Conservation (phyloP, 2,113 vertebrate genomes). For the Chionomys nivalis region DNA sequence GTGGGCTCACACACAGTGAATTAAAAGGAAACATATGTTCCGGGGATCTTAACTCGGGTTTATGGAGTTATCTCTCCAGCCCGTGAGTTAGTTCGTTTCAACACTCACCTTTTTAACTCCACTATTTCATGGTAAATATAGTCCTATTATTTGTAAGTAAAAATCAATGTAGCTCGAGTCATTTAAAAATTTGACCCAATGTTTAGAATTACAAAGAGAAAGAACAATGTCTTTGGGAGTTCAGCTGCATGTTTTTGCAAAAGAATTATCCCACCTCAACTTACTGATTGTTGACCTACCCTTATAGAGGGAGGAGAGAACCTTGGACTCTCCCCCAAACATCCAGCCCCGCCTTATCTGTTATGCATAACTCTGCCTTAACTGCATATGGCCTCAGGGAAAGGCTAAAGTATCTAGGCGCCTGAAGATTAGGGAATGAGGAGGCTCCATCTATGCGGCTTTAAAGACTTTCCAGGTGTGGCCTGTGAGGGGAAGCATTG, state of each 20-base stretch:
- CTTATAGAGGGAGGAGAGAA: not conserved
- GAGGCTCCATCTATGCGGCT: not conserved
- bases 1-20: not conserved
- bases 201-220: not conserved
- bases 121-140: not conserved
- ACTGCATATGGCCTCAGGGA: not conserved
- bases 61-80: not conserved
- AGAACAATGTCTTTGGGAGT: not conserved
- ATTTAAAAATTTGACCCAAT: slow-evolving; percentile 6
- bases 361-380: not conserved
- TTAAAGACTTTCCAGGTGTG: not conserved
- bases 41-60: not conserved
- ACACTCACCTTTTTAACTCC: slow-evolving; percentile 27
- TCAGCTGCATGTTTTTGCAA: not conserved
- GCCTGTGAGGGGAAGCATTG: not conserved
- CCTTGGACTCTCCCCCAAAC: not conserved
- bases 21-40: not conserved
- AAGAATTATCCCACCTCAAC: not conserved
- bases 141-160: not conserved
- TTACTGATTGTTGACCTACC: not conserved
- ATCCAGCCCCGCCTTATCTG: not conserved
- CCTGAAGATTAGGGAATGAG: not conserved
- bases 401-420: too few species aligned
- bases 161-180: slow-evolving; percentile 11
- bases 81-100: not conserved